phyloP scores from a whole-genome alignment of 2,113 vertebrate species.

The Lepisosteus osseus region DNA sequence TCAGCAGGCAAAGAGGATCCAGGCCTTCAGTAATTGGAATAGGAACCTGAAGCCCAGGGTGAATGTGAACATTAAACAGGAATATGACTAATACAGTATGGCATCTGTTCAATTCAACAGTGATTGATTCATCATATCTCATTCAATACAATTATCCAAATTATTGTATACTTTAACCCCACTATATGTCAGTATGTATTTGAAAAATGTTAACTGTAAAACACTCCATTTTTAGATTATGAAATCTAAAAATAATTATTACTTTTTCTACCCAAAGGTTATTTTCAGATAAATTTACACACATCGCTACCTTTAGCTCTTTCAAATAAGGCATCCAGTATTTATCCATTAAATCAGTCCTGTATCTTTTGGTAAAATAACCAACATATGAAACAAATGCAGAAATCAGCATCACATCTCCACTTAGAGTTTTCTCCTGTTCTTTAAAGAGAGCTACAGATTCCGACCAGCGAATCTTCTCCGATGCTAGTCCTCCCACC shows the following conservation, averaged over 20 bases:
- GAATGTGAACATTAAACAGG: slow-evolving; percentile 17
- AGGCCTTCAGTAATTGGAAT: slow-evolving; percentile 66
- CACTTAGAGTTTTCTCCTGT: slow-evolving; percentile 84
- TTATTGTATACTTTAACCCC: too few relatives aligned
- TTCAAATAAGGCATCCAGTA: slow-evolving; percentile 82
- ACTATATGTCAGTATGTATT: too few relatives aligned
- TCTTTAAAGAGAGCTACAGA: slow-evolving; percentile 71
- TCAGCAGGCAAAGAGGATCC: slow-evolving; percentile 69
- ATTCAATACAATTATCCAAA: too few relatives aligned
- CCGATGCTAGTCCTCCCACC: slow-evolving; percentile 77
- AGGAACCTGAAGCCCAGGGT: slow-evolving; percentile 64
- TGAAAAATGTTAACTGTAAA: too few relatives aligned
- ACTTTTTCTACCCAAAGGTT: too few relatives aligned
- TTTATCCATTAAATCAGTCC: slow-evolving; percentile 79
- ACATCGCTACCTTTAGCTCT: slow-evolving; percentile 68
- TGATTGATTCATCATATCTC: too few relatives aligned
- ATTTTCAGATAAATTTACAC: too few relatives aligned
- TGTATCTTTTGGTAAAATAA: slow-evolving; percentile 86
- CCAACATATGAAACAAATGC: slow-evolving; percentile 93
- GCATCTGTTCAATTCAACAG: too few relatives aligned
- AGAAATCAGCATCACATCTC: slow-evolving; percentile 81
- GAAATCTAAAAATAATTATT: too few relatives aligned
- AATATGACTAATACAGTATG: too few relatives aligned
- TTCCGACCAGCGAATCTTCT: slow-evolving; percentile 90
- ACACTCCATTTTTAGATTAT: too few relatives aligned